Percentiles rank a stretch among this genome's conserved stretches.
phyloP scores from a whole-genome alignment of 2,797 vertebrate genomes.

The Anguilla pacifica region DNA sequence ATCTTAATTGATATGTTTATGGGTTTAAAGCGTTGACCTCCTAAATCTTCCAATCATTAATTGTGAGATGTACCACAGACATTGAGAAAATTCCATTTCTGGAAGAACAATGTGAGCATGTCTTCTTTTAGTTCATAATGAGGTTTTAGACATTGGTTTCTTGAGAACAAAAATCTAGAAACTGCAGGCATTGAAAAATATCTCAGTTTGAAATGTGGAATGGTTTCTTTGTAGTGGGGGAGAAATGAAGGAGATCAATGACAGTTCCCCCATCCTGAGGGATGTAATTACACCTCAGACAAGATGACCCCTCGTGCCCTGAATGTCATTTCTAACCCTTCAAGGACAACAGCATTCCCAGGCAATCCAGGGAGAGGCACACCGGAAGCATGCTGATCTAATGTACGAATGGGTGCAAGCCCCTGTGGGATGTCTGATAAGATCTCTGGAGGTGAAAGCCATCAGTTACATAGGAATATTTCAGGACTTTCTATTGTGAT shows the following conservation, averaged over 20 bases:
- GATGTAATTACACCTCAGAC: slow-evolving; percentile 11
- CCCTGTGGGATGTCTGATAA: not conserved
- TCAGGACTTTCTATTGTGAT: not conserved
- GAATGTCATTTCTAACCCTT: slow-evolving; percentile 11
- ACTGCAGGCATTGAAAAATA: not conserved
- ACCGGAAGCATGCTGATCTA: not conserved
- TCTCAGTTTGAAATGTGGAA: not conserved
- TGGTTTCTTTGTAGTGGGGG: not conserved
- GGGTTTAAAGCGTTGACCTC: not conserved
- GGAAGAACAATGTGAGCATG: not conserved
- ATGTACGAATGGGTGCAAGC: not conserved
- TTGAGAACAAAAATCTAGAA: not conserved
- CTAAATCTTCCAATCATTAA: not conserved
- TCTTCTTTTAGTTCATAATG: not conserved
- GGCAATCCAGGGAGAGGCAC: not conserved
- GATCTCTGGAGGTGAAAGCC: not conserved
- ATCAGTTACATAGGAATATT: not conserved
- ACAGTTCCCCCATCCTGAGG: not conserved
- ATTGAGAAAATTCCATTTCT: not conserved
- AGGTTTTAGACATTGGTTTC: not conserved
- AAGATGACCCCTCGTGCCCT: not conserved
- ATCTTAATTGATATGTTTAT: not conserved
- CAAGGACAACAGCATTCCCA: not conserved
- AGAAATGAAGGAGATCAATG: slow-evolving; percentile 7
- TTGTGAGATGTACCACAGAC: not conserved